Base-by-base conservation (phyloP, 2,797 vertebrate genomes). In the Nyctalus aviator region DNA sequence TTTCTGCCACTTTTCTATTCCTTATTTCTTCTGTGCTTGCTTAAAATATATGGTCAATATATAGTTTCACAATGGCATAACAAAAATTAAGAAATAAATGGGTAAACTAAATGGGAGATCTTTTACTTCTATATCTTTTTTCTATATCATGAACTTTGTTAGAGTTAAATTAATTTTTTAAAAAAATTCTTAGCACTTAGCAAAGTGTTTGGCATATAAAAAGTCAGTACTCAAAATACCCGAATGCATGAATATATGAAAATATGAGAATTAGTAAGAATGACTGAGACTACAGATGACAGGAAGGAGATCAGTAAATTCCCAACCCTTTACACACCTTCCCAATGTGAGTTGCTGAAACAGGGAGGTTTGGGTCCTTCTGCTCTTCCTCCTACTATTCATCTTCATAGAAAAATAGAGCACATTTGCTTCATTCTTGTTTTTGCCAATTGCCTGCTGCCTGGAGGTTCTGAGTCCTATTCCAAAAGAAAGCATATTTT, bases 391-490 rank as follows among this genome's bases (percentile, higher is more conserved):
- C 41, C 20, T 25, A 17, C 76, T 55, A 1, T 88, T 88, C 92
- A 48, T 64, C 55, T 82, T 91, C 20, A 44, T 25, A 71, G 82
- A 50, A 81, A 96, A 94, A 77, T 18, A 86, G 75, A 25, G 18
- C 27, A 71, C 8, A 64, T 84, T 92, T 94, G 27, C 50, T 79
- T 85, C 4, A 75, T 20, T 84, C 62, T 72, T 81, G 15, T 50
- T 77, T 93, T 90, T 87, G 41, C 18, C 87, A 90, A 21, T 68
- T 84, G 3, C 44, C 50, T 83, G 32, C 66, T 89, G 37, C 23
- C 37, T 94, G 57, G 32, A 76, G 12, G 18, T 77, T 68, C 55
- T 48, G 41, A 57, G 4, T 88, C 44, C 62, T 66, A 15, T 76
- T 84, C 15, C 37, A 30, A 62, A 90, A 94, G 23, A 88, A 88